Base-by-base conservation (phyloP, 2,888 invertebrate genomes). In the Ormyrus nitidulus region DNA sequence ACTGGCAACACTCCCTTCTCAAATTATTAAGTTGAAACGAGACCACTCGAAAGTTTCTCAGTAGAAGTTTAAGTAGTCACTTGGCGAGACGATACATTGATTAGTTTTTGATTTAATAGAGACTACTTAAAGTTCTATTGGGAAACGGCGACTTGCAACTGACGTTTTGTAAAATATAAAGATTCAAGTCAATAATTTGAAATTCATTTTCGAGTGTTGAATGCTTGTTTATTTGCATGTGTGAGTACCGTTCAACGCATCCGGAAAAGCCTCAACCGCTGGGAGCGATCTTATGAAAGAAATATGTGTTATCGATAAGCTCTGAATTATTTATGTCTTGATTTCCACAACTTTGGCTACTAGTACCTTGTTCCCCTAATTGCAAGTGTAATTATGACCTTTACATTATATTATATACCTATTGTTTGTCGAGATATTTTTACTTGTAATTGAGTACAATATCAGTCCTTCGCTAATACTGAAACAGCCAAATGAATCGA, bases 381-480 rank as follows among this genome's bases (percentile, higher is more conserved):
- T 76, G 59, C 59, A 62, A 72, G 44, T 85, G 83, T 85, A 85
- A 73, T 85, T 85, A 83, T 81, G 82, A 86, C 13, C 56, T 70
- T 77, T 73, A 77, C 13, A 76, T 66, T 76, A 68, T 51, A 48
- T 62, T 80, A 62, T 61, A 64, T 74, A 62, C 44, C 59, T 77
- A 77, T 69, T 77, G 61, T 68, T 66, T 68, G 54, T 68, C 69
- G 53, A 83, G 79, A 85, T 85, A 85, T 81, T 77, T 74, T 84
- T 82, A 79, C 83, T 83, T 84, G 81, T 75, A 85, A 85, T 84
- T 83, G 82, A 86, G 82, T 85, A 86, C 82, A 85, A 82, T 84
- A 82, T 84, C 87, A 86, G 87, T 87, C 86, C 84, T 85, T 87
- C 83, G 80, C 84, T 85, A 86, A 83, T 84, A 84, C 82, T 83